phyloP scores from a whole-genome alignment of 2,797 vertebrate species.

The Nannoperca obscura region DNA sequence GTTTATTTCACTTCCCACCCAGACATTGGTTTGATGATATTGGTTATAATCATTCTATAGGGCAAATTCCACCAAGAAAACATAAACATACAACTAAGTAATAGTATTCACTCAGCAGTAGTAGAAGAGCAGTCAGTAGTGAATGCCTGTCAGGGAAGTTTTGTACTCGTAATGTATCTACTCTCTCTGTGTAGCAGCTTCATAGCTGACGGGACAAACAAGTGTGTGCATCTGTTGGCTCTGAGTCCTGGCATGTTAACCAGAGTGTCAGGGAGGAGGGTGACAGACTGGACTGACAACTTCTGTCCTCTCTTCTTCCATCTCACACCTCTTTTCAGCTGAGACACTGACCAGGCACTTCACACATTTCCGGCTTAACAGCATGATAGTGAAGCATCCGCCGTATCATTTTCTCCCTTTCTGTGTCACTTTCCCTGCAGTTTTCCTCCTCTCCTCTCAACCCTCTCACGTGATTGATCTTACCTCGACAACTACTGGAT shows the following conservation, averaged over 20 bases:
- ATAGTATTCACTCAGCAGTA: constrained; percentile 6
- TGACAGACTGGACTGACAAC: constrained; percentile 59
- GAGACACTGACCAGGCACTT: constrained; percentile 42
- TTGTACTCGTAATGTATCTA: constrained; percentile 28
- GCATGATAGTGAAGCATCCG: not conserved
- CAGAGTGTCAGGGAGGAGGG: constrained; percentile 33
- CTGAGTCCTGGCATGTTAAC: constrained; percentile 32
- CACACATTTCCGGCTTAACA: constrained; percentile 30
- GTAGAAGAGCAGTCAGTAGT: constrained; percentile 27
- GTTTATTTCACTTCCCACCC: not conserved
- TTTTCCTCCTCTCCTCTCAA: not conserved
- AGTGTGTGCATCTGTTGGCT: constrained; percentile 55
- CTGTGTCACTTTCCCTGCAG: not conserved
- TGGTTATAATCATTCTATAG: not conserved
- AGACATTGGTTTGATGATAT: not conserved
- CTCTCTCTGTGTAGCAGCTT: constrained; percentile 34
- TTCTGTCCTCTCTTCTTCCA: constrained; percentile 39
- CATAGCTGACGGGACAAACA: constrained; percentile 36
- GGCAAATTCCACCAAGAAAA: constrained; percentile 7
- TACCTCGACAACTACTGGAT: not conserved
- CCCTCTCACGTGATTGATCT: no score
- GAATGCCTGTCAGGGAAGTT: constrained; percentile 24
- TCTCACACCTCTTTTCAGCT: constrained; percentile 37
- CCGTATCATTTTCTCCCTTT: constrained; percentile 22
- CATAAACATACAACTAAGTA: not conserved